Evolutionary conservation across 2,888 invertebrate genomes (phyloP), one percentile per base, ranked within the genome.

Genomic region (Dendrolimus houi): DNA sequence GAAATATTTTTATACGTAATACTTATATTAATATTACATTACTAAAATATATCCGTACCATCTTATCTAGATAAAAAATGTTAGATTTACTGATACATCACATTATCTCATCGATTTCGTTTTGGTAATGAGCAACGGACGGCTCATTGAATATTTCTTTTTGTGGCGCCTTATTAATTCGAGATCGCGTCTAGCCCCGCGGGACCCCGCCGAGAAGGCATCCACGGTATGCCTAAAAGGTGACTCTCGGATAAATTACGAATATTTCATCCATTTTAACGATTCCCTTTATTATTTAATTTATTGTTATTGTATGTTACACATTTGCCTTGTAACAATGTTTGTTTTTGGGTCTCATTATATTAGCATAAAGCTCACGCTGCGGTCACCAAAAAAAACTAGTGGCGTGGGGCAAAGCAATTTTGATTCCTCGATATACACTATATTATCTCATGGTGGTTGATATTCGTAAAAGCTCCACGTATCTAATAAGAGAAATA

Each of bases 221-320:
- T 88, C 85, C 81, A 79, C 80, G 88, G 89, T 87, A 90, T 90
- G 87, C 85, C 80, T 82, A 85, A 88, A 87, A 90, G 90, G 90
- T 90, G 90, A 89, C 88, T 89, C 83, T 82, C 80, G 88, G 86
- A 90, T 90, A 90, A 89, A 90, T 90, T 89, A 90, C 89, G 78
- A 74, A 83, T 85, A 88, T 90, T 88, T 90, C 87, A 86, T 87
- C 83, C 83, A 85, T 90, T 90, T 90, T 90, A 90, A 90, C 87
- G 90, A 90, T 87, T 83, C 86, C 81, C 83, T 87, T 88, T 89
- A 90, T 89, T 88, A 87, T 89, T 89, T 89, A 88, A 90, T 89
- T 89, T 90, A 89, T 89, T 88, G 87, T 84, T 87, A 88, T 88
- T 78, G 85, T 85, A 86, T 85, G 88, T 90, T 90, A 89, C 90